phyloP scores from a whole-genome alignment of 2,888 invertebrate genomes.

The Agrotis segetum region DNA sequence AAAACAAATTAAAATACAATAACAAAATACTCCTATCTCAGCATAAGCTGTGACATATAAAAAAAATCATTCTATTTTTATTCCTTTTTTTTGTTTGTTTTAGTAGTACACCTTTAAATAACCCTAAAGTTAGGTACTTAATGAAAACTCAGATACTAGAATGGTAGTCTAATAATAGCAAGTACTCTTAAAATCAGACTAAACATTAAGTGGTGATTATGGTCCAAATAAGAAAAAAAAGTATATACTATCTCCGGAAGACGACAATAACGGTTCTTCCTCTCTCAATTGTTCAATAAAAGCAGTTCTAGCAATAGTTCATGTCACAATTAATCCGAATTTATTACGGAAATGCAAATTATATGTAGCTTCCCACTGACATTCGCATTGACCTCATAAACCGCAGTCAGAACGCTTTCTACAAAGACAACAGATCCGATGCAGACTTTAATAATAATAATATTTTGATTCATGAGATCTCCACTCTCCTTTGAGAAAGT shows the following conservation, averaged over 20 bases:
- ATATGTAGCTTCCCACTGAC: constrained; percentile 17
- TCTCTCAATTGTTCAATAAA: constrained; percentile 53
- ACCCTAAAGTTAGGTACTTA: too few relatives aligned
- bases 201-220: constrained; percentile 10
- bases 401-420: constrained; percentile 40
- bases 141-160: too few relatives aligned
- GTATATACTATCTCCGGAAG: constrained; percentile 51
- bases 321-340: constrained; percentile 55
- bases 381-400: constrained; percentile 35
- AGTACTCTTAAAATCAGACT: constrained; percentile 8
- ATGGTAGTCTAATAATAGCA: not conserved
- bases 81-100: too few relatives aligned
- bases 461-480: constrained; percentile 22
- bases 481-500: constrained; percentile 49
- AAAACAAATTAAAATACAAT: too few relatives aligned
- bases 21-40: too few relatives aligned
- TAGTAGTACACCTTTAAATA: too few relatives aligned
- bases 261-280: constrained; percentile 51
- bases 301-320: constrained; percentile 31
- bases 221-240: constrained; percentile 42
- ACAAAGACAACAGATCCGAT: constrained; percentile 16
- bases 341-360: constrained; percentile 58
- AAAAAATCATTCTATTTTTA: too few relatives aligned
- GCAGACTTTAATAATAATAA: constrained; percentile 12
- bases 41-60: too few relatives aligned